Base-by-base conservation (phyloP, 2,797 vertebrate species). In the Labroides dimidiatus region DNA sequence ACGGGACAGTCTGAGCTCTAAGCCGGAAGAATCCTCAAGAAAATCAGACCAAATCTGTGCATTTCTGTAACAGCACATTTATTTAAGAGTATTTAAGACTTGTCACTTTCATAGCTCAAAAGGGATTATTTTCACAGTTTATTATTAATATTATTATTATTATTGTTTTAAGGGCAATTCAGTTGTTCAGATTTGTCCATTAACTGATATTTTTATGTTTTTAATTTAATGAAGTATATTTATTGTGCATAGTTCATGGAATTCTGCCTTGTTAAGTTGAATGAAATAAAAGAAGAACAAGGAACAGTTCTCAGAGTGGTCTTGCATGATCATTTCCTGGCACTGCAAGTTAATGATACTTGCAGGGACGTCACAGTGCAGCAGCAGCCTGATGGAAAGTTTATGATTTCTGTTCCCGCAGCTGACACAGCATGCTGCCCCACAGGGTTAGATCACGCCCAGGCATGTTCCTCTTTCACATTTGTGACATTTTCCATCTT, bases 181-280 rank as follows among this genome's bases (percentile, higher is more conserved):
- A 83, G 78, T 48, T 81, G 55, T 74, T 77, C 64, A 44, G 44
- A 72, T 30, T 65, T 87, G 78, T 86, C 78, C 75, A 59, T 64
- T 74, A 84, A 79, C 71, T 83, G 68, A 60, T 78, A 45, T 83
- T 78, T 83, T 77, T 84, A 73, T 76, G 73, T 84, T 77, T 70
- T 80, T 91, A 90, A 94, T 91, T 92, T 92, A 92, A 90, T 74
- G 43, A 72, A 69, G 81, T 87, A 71, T 93, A 94, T 93, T 93
- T 94, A 93, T 94, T 89, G 89, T 90, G 77, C 64, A 71, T 57
- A 81, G 81, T 86, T 90, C 48, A 79, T 80, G 47, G 56, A 78
- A 52, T 71, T 62, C 60, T 76, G 71, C 63, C 48, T 75, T 86
- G 81, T 88, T 83, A 70, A 72, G 62, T 50, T 77, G 63, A 77